Base-by-base conservation (phyloP, 2,113 vertebrate species). In the Poeciliopsis prolifica region DNA sequence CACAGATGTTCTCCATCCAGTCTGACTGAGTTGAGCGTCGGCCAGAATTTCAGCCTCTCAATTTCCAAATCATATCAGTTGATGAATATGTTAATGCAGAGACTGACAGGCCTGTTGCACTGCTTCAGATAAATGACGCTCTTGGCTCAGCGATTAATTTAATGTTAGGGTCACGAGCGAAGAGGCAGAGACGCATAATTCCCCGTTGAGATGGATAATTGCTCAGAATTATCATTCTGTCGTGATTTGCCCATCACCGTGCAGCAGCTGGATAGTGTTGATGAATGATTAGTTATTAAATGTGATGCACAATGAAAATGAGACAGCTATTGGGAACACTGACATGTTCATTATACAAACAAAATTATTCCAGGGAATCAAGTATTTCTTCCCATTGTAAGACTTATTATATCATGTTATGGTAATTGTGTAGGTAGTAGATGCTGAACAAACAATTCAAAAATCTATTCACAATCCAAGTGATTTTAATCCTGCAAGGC, bases 121-220 rank as follows among this genome's bases (percentile, higher is more conserved):
- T 2, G n/a, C 40, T 70, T 40, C 54, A 54, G 58, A 71, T 71
- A 60, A 71, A 86, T 66, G 2, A 68, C 33, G 62, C 26, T 12
- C 31, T 15, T 83, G 30, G 37, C 61, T 81, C 26, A 33, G 60
- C 72, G 24, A 76, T 79, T 37, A 35, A 35, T 12, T 64, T 66
- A 37, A 64, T 71, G 60, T 17, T 35, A 70, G 33, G 68, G 31
- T n/a, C 51, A 44, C 35, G 48, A 74, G 31, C 26, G 17, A 58
- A 35, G 3, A 60, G 33, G 64, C 37, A 22, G 12, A 5, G 17
- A 1, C n/a, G 33, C 63, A 42, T 33, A n/a, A 70, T 30, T 65
- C 30, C 11, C 65, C 3, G 19, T 19, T 79, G 51, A 77, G 71
- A 58, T 28, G 40, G 13, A 71, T 70, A 44, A 75, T 68, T 78